Base-by-base conservation (phyloP, 2,113 vertebrate species). In the Phyllopteryx taeniolatus region DNA sequence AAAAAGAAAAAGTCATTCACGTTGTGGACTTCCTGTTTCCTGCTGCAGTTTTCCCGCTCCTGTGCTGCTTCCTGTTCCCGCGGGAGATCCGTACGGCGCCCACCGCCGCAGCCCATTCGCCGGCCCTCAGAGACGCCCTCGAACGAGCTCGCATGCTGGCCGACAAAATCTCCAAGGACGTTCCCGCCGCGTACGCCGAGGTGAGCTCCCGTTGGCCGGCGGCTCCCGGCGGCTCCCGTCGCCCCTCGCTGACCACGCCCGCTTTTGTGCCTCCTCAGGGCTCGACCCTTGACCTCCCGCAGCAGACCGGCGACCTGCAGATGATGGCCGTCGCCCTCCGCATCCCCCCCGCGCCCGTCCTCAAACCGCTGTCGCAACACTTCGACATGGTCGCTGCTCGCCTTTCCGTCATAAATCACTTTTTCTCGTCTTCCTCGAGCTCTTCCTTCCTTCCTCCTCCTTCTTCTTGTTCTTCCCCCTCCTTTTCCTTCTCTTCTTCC, bases 61-160 rank as follows among this genome's bases (percentile, higher is more conserved):
- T 89, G 56, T 82, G 46, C 57, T 80, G 69, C 83, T 80, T 47
- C 66, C 79, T 81, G 68, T 22, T 83, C 9, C 42, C 62, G 8
- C 67, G 75, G 42, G 15, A 83, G 54, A 73, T 83, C 57, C 75
- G 68, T 0, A 86, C 90, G 8, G 90, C 88, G 54, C 57, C 49
- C 1, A 17, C 35, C 0, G 13, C 66, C 11, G 3, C n/a, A n/a
- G n/a, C 3, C 19, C 19, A 9, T 0, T 12, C 68, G 0, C 53
- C 73, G 2, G 78, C 71, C 11, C 86, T 94, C 77, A 84, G 62
- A 33, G 86, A 83, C 59, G 92, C 91, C 8, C 67, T 92, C 17
- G 80, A 88, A 20, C 87, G 84, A 49, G 92, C 90, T 31, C 87
- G 82, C 39, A 91, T 90, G 43, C 92, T 96, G 82, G 87, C 92